Evolutionary conservation across 2,113 vertebrate genomes (phyloP), one percentile per base, ranked within the genome.

Genomic region (Microtus montanus): DNA sequence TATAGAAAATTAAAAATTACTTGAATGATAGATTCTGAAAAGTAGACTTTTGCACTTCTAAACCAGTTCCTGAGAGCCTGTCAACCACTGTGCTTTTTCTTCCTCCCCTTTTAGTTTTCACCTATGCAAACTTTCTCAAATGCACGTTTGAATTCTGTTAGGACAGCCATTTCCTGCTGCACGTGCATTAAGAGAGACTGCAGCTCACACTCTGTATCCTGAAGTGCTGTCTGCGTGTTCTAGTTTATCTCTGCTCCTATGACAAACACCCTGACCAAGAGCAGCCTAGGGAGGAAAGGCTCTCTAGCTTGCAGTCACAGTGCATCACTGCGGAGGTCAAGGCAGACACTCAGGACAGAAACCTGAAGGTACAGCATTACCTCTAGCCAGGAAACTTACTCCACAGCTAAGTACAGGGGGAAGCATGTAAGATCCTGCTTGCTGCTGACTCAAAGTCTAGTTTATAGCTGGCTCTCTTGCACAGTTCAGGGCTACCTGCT

Each of bases 11-110:
- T 49, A 2, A 95, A 87, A 93, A 78, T 84, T 9, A 10, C 93
- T 49, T 78, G 38, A 94, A 86, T 54, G 19, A 74, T 47, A 92
- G 68, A 96, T 70, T 93, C 79, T 90, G 74, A 85, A 71, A 83
- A 95, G 49, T 70, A 89, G 80, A 86, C 80, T 11, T 49, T 49
- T 49, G 49, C 11, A 49, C 49, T 49, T 49, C 49, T 49, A 49
- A 49, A 11, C 49, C 11, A 49, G 49, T 49, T 49, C 49, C 49
- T 49, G 49, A 49, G 49, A 49, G 49, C 49, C 49, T 49, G 49
- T 49, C 49, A 13, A 49, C 49, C 49, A 52, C 13, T 52, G 52
- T 49, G 49, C 49, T 70, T 93, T 86, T 58, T 86, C n/a, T 85
- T 47, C n/a, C 78, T 87, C 33, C 15, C 6, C 71, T 93, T 78